A percentile compares a stretch with the other conserved stretches of the same genome.
Evolutionary conservation across 1,140 invertebrate species (phyloP).

Genomic region (Venustaconcha ellipsiformis): DNA sequence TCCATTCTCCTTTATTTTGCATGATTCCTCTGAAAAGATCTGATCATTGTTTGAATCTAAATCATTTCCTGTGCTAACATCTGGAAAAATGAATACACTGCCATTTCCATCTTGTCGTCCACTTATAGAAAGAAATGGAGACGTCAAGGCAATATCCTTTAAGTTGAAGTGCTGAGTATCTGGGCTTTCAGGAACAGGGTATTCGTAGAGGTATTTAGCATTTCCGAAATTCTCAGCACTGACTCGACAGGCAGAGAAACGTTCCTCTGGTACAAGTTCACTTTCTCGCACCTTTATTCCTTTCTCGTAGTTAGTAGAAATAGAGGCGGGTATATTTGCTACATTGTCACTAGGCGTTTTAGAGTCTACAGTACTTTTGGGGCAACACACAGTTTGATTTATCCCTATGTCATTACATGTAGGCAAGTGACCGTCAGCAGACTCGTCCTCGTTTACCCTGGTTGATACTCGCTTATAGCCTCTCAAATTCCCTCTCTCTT

Average conservation of each 20-base stretch:
- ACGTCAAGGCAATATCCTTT: constrained; percentile 19
- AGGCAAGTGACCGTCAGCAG: not conserved
- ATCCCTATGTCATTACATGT: constrained; percentile 1
- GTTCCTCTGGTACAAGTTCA: not conserved
- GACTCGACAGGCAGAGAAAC: not conserved
- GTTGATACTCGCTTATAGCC: constrained; percentile 3
- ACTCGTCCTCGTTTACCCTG: not conserved
- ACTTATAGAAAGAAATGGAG: constrained; percentile 3
- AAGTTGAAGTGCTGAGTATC: constrained; percentile 10
- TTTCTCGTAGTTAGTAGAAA: not conserved
- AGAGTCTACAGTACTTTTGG: not conserved
- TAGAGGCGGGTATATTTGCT: not conserved
- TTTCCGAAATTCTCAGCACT: not conserved
- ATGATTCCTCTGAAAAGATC: not conserved
- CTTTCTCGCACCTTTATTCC: not conserved
- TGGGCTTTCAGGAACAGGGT: constrained; percentile 3
- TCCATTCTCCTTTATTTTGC: too few species aligned
- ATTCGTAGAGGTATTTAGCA: not conserved
- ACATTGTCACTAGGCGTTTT: not conserved
- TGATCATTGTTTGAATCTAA: constrained; percentile 9
- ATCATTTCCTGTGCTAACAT: constrained; percentile 7
- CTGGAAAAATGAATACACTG: constrained; percentile 18
- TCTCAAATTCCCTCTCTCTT: constrained; percentile 6
- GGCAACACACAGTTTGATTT: not conserved
- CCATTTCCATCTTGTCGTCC: not conserved